Conservation (phyloP, 2,888 invertebrate genomes). For the Diadegma fenestrale region DNA sequence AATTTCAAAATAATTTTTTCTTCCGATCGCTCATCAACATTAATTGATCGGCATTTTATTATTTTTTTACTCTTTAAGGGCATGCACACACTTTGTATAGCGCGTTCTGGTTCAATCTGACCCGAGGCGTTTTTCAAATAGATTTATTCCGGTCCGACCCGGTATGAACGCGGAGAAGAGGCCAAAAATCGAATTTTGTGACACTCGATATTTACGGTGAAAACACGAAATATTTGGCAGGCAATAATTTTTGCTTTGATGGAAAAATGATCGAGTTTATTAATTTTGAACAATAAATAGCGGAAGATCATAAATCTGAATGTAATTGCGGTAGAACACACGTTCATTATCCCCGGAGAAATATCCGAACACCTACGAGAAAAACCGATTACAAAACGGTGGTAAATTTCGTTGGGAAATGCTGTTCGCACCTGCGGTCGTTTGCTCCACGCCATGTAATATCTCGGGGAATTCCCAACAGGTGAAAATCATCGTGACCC, state of each 20-base stretch:
- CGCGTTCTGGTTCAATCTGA: too few species aligned
- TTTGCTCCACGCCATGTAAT: constrained; percentile 5
- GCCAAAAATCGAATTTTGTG: neutral
- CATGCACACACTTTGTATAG: too few species aligned
- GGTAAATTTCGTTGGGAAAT: neutral
- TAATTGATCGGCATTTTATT: too few species aligned
- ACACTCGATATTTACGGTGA: neutral
- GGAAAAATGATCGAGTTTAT: neutral
- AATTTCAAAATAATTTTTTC: neutral
- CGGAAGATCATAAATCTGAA: neutral
- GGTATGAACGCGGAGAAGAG: too few species aligned
- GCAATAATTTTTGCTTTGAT: neutral
- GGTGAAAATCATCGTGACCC: constrained; percentile 7
- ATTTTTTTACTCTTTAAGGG: too few species aligned
- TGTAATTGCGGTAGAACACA: neutral
- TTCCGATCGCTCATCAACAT: neutral
- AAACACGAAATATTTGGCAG: neutral
- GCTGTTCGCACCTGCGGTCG: constrained; percentile 16
- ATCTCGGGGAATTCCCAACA: constrained; percentile 25
- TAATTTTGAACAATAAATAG: neutral
- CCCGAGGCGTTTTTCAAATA: too few species aligned
- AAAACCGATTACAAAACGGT: constrained; percentile 26
- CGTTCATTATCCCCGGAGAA: constrained; percentile 19
- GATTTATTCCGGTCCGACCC: too few species aligned
- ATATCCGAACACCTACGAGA: neutral